Evolutionary conservation across 1,140 invertebrate genomes (phyloP).

Genomic region (Megalopta genalis): DNA sequence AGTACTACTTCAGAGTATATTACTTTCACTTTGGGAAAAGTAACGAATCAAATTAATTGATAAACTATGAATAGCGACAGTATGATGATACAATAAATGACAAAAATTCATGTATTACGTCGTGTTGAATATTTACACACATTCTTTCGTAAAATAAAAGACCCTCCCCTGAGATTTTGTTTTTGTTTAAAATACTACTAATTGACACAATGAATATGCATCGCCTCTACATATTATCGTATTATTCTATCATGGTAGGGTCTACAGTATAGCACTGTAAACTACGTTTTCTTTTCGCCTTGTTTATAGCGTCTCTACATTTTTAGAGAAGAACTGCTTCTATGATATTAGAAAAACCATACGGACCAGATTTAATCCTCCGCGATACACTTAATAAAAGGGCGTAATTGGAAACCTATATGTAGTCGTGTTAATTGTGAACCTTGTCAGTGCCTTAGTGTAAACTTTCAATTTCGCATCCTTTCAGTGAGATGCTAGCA

Average conservation of each 20-base stretch:
- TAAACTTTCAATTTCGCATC: neutral
- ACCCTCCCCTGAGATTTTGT: neutral
- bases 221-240: no score
- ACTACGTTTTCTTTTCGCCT: no score
- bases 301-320: no score
- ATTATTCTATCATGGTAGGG: no score
- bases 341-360: neutral
- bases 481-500: neutral
- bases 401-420: neutral
- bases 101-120: constrained; percentile 26
- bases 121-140: constrained; percentile 34
- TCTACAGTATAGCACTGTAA: no score
- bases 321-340: constrained; percentile 8
- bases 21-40: constrained; percentile 13
- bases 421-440: neutral
- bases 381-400: neutral
- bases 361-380: neutral
- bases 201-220: no score
- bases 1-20: constrained; percentile 16
- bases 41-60: no score
- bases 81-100: no score
- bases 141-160: constrained; percentile 11
- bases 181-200: constrained; percentile 16
- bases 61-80: no score
- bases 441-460: neutral